Conservation (phyloP, 92 coral and sea anemone genomes). For the Bergia sp. region DNA sequence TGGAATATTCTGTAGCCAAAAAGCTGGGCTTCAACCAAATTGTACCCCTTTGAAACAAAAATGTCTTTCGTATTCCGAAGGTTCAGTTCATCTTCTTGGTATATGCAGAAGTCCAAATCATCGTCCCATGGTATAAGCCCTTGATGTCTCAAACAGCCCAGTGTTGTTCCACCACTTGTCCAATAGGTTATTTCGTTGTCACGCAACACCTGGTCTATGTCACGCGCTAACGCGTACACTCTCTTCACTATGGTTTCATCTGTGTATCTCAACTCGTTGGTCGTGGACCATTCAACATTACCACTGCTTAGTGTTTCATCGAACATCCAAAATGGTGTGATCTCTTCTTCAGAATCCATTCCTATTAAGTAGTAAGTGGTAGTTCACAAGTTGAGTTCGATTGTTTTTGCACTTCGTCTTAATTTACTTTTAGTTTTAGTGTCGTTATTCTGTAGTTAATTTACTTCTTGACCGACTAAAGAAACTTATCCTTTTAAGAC, state of each 20-base stretch:
- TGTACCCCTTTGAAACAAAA: slow-evolving; percentile 49
- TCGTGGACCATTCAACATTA: slow-evolving; percentile 15
- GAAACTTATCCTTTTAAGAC: no score
- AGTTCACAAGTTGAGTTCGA: no score
- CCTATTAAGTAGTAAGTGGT: no score
- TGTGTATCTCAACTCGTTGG: slow-evolving; percentile 62
- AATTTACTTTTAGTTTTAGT: no score
- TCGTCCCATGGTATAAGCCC: slow-evolving; percentile 85
- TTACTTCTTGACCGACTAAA: no score
- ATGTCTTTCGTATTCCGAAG: slow-evolving; percentile 23
- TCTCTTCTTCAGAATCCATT: slow-evolving; percentile 23
- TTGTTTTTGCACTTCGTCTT: no score
- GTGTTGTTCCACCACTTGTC: slow-evolving; percentile 69
- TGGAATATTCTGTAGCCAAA: slow-evolving; percentile 72
- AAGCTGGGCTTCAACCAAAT: slow-evolving; percentile 48
- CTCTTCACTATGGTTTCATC: slow-evolving; percentile 59
- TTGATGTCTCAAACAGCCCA: slow-evolving; percentile 71
- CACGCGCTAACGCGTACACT: slow-evolving; percentile 64
- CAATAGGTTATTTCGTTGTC: slow-evolving; percentile 57
- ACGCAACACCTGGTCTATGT: slow-evolving; percentile 51
- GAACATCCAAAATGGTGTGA: slow-evolving; percentile 61
- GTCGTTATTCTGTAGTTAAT: no score
- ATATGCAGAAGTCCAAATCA: slow-evolving; percentile 69
- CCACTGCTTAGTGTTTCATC: slow-evolving; percentile 37
- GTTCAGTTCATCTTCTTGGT: slow-evolving; percentile 58